Percentiles rank a stretch among this genome's conserved stretches.
These are phyloP conservation scores for Lepeophtheirus nordmannii DNA, from an alignment of 2,888 invertebrate species.

Conservation along the genomic window DNA sequence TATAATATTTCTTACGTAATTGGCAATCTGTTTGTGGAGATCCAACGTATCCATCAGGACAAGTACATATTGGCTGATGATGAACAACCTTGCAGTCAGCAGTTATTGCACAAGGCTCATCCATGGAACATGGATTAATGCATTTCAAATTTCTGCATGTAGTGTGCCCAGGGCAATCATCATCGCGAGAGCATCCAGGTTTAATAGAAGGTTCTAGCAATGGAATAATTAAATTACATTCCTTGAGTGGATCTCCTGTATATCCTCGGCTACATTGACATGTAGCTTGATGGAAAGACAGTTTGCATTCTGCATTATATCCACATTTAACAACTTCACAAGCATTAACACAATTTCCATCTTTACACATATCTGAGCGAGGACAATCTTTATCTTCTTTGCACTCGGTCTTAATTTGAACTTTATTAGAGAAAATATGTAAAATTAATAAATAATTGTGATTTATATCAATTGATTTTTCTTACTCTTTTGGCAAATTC, in stretches of 20 bases:
- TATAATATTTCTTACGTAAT: constrained; percentile 32
- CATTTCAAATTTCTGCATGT: constrained; percentile 73
- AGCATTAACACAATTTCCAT: constrained; percentile 30
- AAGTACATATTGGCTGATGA: constrained; percentile 72
- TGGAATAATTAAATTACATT: constrained; percentile 27
- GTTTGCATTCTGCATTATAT: constrained; percentile 50
- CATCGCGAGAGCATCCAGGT: constrained; percentile 58
- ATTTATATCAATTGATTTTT: neutral
- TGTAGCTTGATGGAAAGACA: neutral
- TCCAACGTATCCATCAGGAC: constrained; percentile 65
- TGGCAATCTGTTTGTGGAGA: constrained; percentile 67
- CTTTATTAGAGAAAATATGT: neutral
- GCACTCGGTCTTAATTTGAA: constrained; percentile 43
- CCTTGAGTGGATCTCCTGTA: constrained; percentile 58
- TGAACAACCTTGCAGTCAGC: constrained; percentile 63
- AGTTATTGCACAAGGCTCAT: constrained; percentile 50
- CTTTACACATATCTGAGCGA: constrained; percentile 36
- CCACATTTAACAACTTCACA: constrained; percentile 46
- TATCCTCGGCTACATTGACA: constrained; percentile 60
- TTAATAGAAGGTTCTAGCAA: constrained; percentile 27
- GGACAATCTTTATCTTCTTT: constrained; percentile 58
- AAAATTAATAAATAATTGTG: neutral
- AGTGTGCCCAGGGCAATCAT: constrained; percentile 58
- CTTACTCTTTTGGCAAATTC: constrained; percentile 27
- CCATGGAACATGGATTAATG: constrained; percentile 61